Evolutionary conservation across 2,797 vertebrate species (phyloP).

Genomic region (Enteromius anoplus): DNA sequence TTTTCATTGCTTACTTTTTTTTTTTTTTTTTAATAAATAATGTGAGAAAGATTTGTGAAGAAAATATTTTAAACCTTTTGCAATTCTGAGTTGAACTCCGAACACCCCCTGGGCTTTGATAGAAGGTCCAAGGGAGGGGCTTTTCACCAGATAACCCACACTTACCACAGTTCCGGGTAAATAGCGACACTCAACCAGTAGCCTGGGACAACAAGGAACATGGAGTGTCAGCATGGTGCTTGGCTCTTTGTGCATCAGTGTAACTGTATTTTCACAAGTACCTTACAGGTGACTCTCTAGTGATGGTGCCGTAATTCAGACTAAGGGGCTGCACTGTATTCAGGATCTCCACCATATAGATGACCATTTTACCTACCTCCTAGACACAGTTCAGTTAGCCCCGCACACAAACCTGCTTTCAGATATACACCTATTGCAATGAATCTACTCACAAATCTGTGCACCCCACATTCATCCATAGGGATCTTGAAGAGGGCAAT

Average conservation of each 20-base stretch:
- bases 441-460: slow-evolving; percentile 69
- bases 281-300: slow-evolving; percentile 79
- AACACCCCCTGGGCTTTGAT: slow-evolving; percentile 74
- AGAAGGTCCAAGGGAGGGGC: slow-evolving; percentile 71
- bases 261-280: slow-evolving; percentile 48
- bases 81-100: slow-evolving; percentile 80
- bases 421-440: not conserved
- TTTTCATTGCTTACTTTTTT: too few relatives aligned
- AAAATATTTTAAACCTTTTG: slow-evolving; percentile 66
- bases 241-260: not conserved
- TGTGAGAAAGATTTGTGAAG: not conserved
- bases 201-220: slow-evolving; percentile 60
- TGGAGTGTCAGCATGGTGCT: not conserved
- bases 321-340: slow-evolving; percentile 71
- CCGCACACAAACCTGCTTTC: not conserved
- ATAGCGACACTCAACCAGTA: slow-evolving; percentile 79
- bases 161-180: slow-evolving; percentile 65
- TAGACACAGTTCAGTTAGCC: slow-evolving; percentile 53
- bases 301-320: slow-evolving; percentile 78
- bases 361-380: slow-evolving; percentile 72
- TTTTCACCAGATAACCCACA: slow-evolving; percentile 79
- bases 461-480: slow-evolving; percentile 76
- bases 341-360: slow-evolving; percentile 79
- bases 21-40: too few relatives aligned
- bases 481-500: slow-evolving; percentile 80